Evolutionary conservation across 2,113 vertebrate genomes (phyloP).

Genomic region (Chionis minor): DNA sequence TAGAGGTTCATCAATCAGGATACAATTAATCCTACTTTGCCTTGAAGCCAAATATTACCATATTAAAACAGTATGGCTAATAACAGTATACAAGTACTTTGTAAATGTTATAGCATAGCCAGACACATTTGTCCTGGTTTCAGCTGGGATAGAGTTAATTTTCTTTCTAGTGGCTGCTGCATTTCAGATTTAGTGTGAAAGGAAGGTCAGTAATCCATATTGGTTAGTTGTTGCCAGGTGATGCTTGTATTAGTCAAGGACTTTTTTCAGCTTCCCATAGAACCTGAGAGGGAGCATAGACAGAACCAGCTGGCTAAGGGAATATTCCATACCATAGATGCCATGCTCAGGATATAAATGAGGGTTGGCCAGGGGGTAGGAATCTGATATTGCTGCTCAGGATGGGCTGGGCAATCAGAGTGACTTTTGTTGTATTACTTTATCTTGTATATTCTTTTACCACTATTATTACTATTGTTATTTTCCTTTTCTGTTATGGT

Average conservation of each 20-base stretch:
- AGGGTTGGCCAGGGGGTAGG: neutral
- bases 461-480: neutral
- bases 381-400: neutral
- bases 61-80: neutral
- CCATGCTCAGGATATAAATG: neutral
- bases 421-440: neutral
- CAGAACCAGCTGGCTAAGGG: neutral
- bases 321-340: neutral
- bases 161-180: no score
- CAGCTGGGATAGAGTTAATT: no score
- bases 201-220: neutral
- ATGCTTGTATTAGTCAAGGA: neutral
- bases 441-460: neutral
- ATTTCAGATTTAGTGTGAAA: neutral
- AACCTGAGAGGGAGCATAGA: neutral
- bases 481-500: no score
- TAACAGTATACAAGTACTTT: neutral
- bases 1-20: neutral
- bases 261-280: neutral
- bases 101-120: neutral
- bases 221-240: neutral
- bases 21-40: neutral
- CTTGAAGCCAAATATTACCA: slow-evolving; percentile 3
- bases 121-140: neutral
- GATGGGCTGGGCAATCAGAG: neutral